Evolutionary conservation across 53 echinoderm and acorn worm genomes (phyloP).

Genomic region (Arbacia lixula): DNA sequence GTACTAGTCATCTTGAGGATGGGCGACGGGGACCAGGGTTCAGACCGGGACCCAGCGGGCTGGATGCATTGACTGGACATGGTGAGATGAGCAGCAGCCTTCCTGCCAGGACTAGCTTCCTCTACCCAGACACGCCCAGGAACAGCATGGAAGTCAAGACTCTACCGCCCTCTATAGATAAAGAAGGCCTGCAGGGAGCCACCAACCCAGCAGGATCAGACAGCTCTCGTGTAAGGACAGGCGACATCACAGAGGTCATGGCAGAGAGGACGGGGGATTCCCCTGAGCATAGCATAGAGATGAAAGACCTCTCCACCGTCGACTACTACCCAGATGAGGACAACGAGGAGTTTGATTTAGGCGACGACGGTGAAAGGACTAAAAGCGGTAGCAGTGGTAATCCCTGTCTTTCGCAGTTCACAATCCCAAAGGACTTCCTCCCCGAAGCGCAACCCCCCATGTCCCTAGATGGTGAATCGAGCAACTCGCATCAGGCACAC

Average conservation of each 20-base stretch:
- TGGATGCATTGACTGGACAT: background rate
- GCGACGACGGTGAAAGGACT: constrained; percentile 35
- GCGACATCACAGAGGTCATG: background rate
- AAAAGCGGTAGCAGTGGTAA: background rate
- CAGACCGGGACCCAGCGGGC: background rate
- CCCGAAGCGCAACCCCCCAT: too few species aligned
- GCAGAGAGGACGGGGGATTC: constrained; percentile 5
- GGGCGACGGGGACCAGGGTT: background rate
- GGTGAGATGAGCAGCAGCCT: constrained; percentile 14
- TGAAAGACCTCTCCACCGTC: constrained; percentile 29
- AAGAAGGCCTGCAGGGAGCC: background rate
- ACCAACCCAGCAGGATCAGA: background rate
- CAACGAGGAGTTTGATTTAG: constrained; percentile 29
- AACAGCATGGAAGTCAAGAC: background rate
- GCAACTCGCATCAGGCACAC: background rate
- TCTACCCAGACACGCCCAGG: background rate
- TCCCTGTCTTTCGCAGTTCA: background rate
- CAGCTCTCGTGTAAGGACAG: background rate
- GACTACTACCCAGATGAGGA: background rate
- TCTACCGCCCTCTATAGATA: background rate
- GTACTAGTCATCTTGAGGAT: constrained; percentile 22
- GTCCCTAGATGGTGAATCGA: background rate
- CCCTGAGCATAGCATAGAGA: constrained; percentile 22
- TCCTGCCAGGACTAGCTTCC: constrained; percentile 6
- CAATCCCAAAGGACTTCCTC: background rate